Evolutionary conservation across 2,797 vertebrate genomes (phyloP).

Genomic region (Sus cebifrons): DNA sequence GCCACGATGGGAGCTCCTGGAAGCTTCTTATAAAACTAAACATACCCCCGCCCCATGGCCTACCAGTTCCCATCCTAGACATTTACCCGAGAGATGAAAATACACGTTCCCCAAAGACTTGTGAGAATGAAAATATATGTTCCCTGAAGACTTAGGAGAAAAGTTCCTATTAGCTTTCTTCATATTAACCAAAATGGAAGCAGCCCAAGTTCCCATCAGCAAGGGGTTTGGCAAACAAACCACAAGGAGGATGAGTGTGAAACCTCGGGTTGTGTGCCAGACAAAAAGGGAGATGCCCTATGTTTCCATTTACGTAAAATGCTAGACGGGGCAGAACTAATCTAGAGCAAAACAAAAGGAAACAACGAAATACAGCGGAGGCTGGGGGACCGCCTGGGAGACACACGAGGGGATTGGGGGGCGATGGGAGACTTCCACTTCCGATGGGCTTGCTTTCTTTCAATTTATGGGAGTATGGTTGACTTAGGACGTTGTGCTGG

Average conservation of each 20-base stretch:
- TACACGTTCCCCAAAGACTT: not conserved
- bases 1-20: not conserved
- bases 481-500: too few species aligned
- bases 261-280: not conserved
- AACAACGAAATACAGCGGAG: not conserved
- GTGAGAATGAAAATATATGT: not conserved
- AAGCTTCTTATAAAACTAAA: not conserved
- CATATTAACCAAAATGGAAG: not conserved
- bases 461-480: too few species aligned
- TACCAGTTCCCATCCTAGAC: not conserved
- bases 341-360: not conserved
- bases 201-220: not conserved
- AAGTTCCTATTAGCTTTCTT: not conserved
- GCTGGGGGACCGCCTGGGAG: not conserved
- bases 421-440: not conserved
- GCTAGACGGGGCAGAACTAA: too few species aligned
- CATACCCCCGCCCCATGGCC: too few species aligned
- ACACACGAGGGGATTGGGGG: not conserved
- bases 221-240: too few species aligned
- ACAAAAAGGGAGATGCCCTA: not conserved
- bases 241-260: rapidly evolving
- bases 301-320: not conserved
- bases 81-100: not conserved
- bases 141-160: not conserved
- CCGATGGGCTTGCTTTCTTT: too few species aligned